Evolutionary conservation across 2,113 vertebrate genomes (phyloP).

Genomic region (Lethenteron reissneri): DNA sequence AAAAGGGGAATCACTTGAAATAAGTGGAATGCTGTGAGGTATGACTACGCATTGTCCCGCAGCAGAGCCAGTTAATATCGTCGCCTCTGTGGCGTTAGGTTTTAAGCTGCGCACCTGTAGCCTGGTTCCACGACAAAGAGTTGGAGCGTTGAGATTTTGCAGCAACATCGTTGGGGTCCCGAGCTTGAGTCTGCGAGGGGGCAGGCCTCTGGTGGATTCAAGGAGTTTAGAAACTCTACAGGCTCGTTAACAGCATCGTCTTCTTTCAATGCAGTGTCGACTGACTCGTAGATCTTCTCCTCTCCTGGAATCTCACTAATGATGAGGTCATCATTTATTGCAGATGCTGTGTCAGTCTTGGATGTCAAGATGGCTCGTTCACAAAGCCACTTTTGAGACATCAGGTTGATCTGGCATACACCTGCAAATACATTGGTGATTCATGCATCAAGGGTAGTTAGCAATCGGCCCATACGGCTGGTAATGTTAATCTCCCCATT

Average conservation of each 20-base stretch:
- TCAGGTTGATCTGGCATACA: background rate
- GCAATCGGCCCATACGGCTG: background rate
- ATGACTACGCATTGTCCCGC: background rate
- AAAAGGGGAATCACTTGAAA: background rate
- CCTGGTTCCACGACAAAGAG: background rate
- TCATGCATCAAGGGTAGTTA: background rate
- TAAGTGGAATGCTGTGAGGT: background rate
- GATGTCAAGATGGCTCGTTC: background rate
- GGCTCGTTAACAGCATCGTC: background rate
- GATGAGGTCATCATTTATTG: background rate
- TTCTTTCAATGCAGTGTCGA: background rate
- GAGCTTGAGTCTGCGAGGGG: background rate
- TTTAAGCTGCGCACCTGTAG: background rate
- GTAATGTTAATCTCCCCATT: background rate
- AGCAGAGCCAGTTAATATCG: background rate
- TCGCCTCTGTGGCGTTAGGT: background rate
- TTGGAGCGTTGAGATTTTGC: background rate
- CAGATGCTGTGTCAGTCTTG: background rate
- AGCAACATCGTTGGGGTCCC: background rate
- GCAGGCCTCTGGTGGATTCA: background rate
- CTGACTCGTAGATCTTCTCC: background rate
- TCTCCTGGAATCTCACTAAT: background rate
- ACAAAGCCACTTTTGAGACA: background rate
- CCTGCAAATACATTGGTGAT: background rate
- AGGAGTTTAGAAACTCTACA: background rate